Conservation (phyloP, 2,888 invertebrate species). For the Cerceris rybyensis region DNA sequence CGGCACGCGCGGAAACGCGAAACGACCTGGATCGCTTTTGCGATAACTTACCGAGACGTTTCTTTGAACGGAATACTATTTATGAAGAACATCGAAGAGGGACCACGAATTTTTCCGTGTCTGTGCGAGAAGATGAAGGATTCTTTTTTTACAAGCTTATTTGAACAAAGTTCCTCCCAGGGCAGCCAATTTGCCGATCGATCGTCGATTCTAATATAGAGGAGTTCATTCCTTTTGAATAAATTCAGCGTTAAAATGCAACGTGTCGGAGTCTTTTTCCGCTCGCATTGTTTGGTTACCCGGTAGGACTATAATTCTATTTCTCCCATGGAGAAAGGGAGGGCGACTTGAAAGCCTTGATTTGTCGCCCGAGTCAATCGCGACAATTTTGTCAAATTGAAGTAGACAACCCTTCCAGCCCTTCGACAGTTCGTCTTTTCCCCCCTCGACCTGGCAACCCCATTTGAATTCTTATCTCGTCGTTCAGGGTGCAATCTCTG, state of each 20-base stretch:
- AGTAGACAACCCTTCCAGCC: conserved; percentile 52
- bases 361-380: conserved; percentile 61
- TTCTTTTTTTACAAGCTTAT: neutral
- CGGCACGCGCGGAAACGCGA: neutral
- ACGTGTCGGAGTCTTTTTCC: neutral
- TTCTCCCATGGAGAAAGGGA: conserved; percentile 8
- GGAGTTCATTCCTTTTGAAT: no score
- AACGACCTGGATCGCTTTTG: neutral
- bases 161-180: neutral
- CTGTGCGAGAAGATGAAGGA: no score
- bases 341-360: conserved; percentile 32
- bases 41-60: no score
- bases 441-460: conserved; percentile 12
- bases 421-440: conserved; percentile 41
- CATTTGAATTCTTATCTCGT: conserved; percentile 72
- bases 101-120: no score
- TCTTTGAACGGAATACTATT: neutral
- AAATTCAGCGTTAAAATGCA: neutral
- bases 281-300: conserved; percentile 2
- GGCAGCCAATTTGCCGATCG: neutral
- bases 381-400: conserved; percentile 64
- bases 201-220: no score
- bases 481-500: conserved; percentile 63
- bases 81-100: no score
- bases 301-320: conserved; percentile 18